Evolutionary conservation across 2,888 invertebrate species (phyloP).

Genomic region (Cybosia mesomella): DNA sequence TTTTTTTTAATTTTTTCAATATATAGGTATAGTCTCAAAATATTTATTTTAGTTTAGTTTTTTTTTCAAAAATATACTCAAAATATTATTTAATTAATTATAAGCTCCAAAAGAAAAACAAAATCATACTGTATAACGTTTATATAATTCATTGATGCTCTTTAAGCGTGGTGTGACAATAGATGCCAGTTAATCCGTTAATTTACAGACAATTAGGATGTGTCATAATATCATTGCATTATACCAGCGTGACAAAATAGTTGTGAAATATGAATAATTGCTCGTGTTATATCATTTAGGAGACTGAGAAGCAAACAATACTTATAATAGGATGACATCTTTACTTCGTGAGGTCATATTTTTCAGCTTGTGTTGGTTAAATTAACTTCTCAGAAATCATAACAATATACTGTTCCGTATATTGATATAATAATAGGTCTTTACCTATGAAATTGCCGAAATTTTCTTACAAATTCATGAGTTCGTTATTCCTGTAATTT

Average conservation of each 20-base stretch:
- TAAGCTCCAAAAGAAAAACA: too few relatives aligned
- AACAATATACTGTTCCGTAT: background rate
- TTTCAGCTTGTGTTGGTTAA: background rate
- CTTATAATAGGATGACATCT: background rate
- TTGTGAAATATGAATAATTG: constrained; percentile 23
- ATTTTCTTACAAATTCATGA: too few relatives aligned
- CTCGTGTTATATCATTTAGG: constrained; percentile 13
- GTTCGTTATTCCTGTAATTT: too few relatives aligned
- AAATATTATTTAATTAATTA: too few relatives aligned
- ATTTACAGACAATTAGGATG: constrained; percentile 30
- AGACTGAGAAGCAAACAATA: background rate
- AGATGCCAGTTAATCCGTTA: constrained; percentile 1
- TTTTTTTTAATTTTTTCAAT: too few relatives aligned
- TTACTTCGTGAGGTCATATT: constrained; percentile 7
- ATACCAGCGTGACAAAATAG: constrained; percentile 21
- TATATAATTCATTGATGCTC: background rate
- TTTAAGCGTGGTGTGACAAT: background rate
- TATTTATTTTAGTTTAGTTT: too few relatives aligned
- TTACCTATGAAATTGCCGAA: too few relatives aligned
- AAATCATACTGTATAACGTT: background rate
- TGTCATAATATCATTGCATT: constrained; percentile 33
- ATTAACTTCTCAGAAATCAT: background rate
- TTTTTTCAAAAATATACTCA: too few relatives aligned
- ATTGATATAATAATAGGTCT: background rate
- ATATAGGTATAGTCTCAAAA: too few relatives aligned